These are phyloP conservation scores for Channa maculata DNA, from an alignment of 2,113 vertebrate species.

Conservation along the genomic window DNA sequence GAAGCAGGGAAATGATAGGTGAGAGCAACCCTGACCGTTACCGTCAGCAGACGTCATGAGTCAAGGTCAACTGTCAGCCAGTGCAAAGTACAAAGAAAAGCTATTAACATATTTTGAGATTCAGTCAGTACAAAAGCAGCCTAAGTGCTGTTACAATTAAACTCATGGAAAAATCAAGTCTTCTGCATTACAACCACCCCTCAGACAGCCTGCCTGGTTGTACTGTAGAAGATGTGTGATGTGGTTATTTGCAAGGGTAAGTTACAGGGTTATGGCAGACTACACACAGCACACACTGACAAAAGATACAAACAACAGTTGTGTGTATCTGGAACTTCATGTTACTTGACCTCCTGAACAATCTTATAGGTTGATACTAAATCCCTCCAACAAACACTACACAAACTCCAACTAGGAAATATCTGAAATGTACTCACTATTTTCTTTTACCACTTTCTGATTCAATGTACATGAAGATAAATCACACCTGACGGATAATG, in stretches of 20 bases:
- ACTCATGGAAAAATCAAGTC: background rate
- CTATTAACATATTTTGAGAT: slow-evolving; percentile 2
- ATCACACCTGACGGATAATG: background rate
- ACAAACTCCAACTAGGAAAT: background rate
- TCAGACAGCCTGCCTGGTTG: slow-evolving; percentile 6
- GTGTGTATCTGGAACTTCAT: background rate
- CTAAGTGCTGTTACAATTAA: background rate
- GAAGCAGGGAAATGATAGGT: slow-evolving; percentile 16
- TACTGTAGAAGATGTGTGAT: background rate
- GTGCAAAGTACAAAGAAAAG: slow-evolving; percentile 45
- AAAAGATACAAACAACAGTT: slow-evolving; percentile 21
- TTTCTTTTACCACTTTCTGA: slow-evolving; percentile 6
- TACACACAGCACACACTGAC: slow-evolving; percentile 21
- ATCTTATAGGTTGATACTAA: slow-evolving; percentile 5
- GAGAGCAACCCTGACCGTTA: slow-evolving; percentile 1
- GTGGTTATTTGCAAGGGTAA: slow-evolving; percentile 22
- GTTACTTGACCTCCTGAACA: background rate
- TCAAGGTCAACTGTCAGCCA: slow-evolving; percentile 49
- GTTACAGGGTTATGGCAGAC: slow-evolving; percentile 22
- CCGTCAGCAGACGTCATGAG: slow-evolving; percentile 26
- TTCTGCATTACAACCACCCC: slow-evolving; percentile 8
- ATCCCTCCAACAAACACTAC: background rate
- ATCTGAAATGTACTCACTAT: background rate
- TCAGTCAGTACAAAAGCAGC: slow-evolving; percentile 8
- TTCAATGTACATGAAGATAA: background rate